phyloP scores from a whole-genome alignment of 1,140 invertebrate species.

The Heterodera carotae region DNA sequence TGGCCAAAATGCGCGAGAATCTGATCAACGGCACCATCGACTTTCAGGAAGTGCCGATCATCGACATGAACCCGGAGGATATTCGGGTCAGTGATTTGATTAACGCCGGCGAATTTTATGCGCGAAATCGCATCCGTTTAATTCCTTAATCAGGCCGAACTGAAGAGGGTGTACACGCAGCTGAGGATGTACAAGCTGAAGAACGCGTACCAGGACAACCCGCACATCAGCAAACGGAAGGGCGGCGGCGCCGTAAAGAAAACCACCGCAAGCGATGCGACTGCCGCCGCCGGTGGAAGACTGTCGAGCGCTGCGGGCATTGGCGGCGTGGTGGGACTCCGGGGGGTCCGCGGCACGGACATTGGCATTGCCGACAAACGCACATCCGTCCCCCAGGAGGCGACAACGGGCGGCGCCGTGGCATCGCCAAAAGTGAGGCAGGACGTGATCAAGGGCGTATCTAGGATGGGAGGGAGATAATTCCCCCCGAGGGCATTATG shows the following conservation, averaged over 20 bases:
- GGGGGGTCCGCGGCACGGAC: neutral
- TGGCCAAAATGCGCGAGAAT: slow-evolving; percentile 71
- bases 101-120: too few relatives aligned
- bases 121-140: too few relatives aligned
- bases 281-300: slow-evolving; percentile 70
- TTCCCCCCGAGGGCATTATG: neutral
- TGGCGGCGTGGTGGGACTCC: neutral
- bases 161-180: slow-evolving; percentile 85
- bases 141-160: slow-evolving; percentile 73
- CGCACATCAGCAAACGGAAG: slow-evolving; percentile 86
- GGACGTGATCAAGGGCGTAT: too few relatives aligned
- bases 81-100: slow-evolving; percentile 73
- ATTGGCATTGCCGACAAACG: neutral
- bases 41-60: slow-evolving; percentile 79
- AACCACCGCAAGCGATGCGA: slow-evolving; percentile 82
- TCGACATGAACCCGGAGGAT: slow-evolving; percentile 86
- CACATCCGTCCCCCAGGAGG: slow-evolving; percentile 39
- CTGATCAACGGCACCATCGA: slow-evolving; percentile 80
- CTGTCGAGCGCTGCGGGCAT: neutral
- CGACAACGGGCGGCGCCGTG: slow-evolving; percentile 28
- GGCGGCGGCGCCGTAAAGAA: slow-evolving; percentile 73
- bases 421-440: slow-evolving; percentile 58
- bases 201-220: slow-evolving; percentile 86
- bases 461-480: too few relatives aligned
- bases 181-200: slow-evolving; percentile 78